Percentiles rank a stretch among this genome's conserved stretches.
Evolutionary conservation across 2,888 invertebrate species (phyloP).

Genomic region (Polylopha cassiicola): DNA sequence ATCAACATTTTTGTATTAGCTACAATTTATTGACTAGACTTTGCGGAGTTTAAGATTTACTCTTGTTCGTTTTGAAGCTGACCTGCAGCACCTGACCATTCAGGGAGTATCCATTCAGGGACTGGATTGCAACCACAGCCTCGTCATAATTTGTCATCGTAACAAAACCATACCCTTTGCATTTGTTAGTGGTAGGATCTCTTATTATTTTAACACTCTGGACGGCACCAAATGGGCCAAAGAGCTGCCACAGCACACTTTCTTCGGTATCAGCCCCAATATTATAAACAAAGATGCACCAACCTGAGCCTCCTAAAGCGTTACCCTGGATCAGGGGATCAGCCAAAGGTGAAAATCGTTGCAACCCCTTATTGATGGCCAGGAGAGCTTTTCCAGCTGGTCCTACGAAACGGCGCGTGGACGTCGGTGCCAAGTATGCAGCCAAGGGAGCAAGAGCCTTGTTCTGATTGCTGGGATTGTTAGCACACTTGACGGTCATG

Average conservation of each 20-base stretch:
- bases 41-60: constrained; percentile 79
- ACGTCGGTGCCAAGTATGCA: constrained; percentile 86
- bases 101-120: constrained; percentile 96
- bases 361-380: constrained; percentile 91
- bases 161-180: constrained; percentile 98
- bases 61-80: constrained; percentile 96
- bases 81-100: constrained; percentile 97
- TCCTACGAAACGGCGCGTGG: constrained; percentile 89
- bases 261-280: constrained; percentile 95
- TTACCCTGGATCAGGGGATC: constrained; percentile 91
- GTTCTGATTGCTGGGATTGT: constrained; percentile 92
- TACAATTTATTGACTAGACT: constrained; percentile 77
- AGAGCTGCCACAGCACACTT: constrained; percentile 94
- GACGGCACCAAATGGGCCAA: constrained; percentile 98
- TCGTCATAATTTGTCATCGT: constrained; percentile 99
- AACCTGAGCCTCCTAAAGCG: constrained; percentile 91
- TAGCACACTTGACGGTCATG: constrained; percentile 96
- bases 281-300: constrained; percentile 96
- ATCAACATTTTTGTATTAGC: constrained; percentile 76
- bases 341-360: constrained; percentile 89
- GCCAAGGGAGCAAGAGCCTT: constrained; percentile 87
- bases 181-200: constrained; percentile 96
- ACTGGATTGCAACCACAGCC: constrained; percentile 96
- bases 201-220: constrained; percentile 98
- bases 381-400: constrained; percentile 90